These are phyloP conservation scores for Hypotaenidia philippensis DNA, from an alignment of 2,797 vertebrate genomes.

Conservation along the genomic window DNA sequence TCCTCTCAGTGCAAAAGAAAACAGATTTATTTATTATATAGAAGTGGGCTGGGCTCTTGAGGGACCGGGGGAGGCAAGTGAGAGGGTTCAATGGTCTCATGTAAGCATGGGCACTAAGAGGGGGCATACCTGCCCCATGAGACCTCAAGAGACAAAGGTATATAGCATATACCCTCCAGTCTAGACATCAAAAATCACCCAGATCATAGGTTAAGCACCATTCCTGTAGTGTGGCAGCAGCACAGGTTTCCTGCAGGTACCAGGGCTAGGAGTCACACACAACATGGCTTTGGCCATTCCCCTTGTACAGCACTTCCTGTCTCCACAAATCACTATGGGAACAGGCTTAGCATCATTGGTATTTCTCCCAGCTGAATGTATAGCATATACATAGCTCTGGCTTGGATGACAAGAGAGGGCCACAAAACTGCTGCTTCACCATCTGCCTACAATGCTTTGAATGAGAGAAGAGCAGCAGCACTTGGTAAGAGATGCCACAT, in stretches of 20 bases:
- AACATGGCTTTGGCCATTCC: fast-evolving
- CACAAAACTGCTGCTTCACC: neutral
- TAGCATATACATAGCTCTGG: neutral
- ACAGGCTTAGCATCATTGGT: neutral
- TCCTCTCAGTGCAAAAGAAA: conserved; percentile 51
- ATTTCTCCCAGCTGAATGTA: neutral
- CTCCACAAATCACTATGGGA: neutral
- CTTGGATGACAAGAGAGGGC: neutral
- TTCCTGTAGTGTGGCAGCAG: neutral
- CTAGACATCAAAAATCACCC: neutral
- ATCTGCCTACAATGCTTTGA: neutral
- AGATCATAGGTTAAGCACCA: neutral
- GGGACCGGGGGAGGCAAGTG: fast-evolving
- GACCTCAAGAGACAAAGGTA: neutral
- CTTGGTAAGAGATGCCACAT: neutral
- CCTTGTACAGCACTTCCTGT: fast-evolving
- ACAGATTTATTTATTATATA: conserved; percentile 23
- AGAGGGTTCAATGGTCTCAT: neutral
- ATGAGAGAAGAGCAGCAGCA: neutral
- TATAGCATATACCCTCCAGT: fast-evolving
- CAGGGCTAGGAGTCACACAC: neutral
- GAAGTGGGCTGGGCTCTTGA: neutral
- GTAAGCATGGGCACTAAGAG: neutral
- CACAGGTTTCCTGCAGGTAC: neutral
- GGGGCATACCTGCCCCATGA: neutral